Evolutionary conservation across 2,797 vertebrate genomes (phyloP).

Genomic region (Myoxocephalus aenaeus): DNA sequence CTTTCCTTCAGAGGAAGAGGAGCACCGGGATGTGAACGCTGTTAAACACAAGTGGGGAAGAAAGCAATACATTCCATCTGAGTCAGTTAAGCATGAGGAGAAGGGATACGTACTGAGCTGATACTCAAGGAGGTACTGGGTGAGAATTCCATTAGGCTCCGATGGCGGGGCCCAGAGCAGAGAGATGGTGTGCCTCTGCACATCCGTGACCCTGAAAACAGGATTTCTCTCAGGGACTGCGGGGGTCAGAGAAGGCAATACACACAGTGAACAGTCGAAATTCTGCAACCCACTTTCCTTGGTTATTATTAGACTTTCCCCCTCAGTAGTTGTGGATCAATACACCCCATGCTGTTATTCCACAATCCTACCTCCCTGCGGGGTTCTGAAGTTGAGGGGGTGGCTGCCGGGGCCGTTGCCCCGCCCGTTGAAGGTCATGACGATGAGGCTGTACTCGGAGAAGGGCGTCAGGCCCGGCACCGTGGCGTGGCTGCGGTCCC

Average conservation of each 20-base stretch:
- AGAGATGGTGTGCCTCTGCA: constrained; percentile 88
- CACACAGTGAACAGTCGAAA: constrained; percentile 52
- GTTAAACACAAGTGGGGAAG: constrained; percentile 11
- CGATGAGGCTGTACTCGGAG: constrained; percentile 92
- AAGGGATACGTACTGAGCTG: constrained; percentile 91
- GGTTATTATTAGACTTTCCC: constrained; percentile 70
- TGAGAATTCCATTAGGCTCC: constrained; percentile 91
- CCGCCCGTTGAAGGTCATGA: constrained; percentile 92
- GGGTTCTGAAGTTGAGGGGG: constrained; percentile 90
- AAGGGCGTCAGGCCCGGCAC: constrained; percentile 90
- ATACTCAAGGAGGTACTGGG: constrained; percentile 91
- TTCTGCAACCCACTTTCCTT: constrained; percentile 58
- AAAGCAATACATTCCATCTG: constrained; percentile 52
- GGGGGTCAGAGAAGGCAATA: constrained; percentile 52
- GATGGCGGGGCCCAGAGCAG: constrained; percentile 90
- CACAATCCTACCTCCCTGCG: constrained; percentile 93
- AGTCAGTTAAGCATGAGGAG: constrained; percentile 9
- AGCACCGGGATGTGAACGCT: constrained; percentile 1
- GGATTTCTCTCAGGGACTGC: constrained; percentile 92
- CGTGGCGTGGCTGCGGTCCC: constrained; percentile 85
- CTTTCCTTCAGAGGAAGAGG: constrained; percentile 16
- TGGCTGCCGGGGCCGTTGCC: constrained; percentile 94
- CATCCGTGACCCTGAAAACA: constrained; percentile 89
- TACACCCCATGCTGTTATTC: constrained; percentile 70
- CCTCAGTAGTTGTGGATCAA: constrained; percentile 72